Conservation (phyloP, 1,140 invertebrate genomes). For the Aethina tumida region DNA sequence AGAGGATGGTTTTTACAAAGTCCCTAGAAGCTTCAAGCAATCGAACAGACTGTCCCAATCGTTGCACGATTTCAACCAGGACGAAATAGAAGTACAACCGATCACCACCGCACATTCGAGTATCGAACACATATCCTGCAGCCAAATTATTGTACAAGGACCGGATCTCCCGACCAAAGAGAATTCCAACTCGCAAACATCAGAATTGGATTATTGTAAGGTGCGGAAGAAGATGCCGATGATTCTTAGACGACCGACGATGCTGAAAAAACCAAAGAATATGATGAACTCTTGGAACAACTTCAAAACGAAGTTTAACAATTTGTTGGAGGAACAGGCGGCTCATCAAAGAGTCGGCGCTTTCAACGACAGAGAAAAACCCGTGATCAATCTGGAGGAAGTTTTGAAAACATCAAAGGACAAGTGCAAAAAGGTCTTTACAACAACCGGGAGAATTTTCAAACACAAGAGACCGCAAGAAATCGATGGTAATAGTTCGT, state of each 20-base stretch:
- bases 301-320: slow-evolving; percentile 28
- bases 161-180: background rate
- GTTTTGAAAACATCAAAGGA: slow-evolving; percentile 32
- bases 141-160: slow-evolving; percentile 20
- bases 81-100: slow-evolving; percentile 19
- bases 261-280: slow-evolving; percentile 25
- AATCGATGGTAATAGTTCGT: slow-evolving; percentile 15
- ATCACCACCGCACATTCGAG: slow-evolving; percentile 17
- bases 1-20: slow-evolving; percentile 31
- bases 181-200: no score
- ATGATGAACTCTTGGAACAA: slow-evolving; percentile 25
- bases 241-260: slow-evolving; percentile 18
- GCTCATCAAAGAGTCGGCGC: slow-evolving; percentile 30
- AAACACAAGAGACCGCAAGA: slow-evolving; percentile 13
- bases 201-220: slow-evolving; percentile 25
- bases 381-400: slow-evolving; percentile 28
- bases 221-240: slow-evolving; percentile 21
- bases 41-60: slow-evolving; percentile 28
- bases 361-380: slow-evolving; percentile 25
- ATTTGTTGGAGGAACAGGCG: slow-evolving; percentile 29
- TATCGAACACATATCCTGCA: slow-evolving; percentile 33
- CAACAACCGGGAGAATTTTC: slow-evolving; percentile 32
- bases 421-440: slow-evolving; percentile 31
- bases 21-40: slow-evolving; percentile 23
- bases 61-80: slow-evolving; percentile 29